phyloP scores from a whole-genome alignment of 1,140 invertebrate species.

The Drosophila pseudoobscura region DNA sequence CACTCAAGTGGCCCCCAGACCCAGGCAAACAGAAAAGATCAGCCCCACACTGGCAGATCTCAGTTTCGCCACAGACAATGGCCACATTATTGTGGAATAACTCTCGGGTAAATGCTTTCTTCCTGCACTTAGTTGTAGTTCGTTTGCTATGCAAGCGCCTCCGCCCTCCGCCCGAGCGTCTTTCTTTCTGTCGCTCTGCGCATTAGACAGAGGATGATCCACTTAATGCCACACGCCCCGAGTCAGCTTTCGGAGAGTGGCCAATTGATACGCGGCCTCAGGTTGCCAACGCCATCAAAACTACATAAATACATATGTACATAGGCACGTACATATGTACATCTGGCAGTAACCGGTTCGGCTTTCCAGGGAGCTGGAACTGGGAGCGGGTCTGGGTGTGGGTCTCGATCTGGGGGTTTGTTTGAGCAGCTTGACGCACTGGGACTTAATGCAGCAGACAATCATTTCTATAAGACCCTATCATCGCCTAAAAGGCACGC shows the following conservation, averaged over 20 bases:
- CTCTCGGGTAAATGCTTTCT: constrained; percentile 69
- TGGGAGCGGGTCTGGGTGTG: constrained; percentile 32
- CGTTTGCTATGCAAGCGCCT: constrained; percentile 20
- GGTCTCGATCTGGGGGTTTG: constrained; percentile 10
- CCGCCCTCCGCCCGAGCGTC: constrained; percentile 30
- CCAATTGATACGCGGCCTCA: constrained; percentile 76
- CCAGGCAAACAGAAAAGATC: constrained; percentile 40
- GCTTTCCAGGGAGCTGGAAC: constrained; percentile 10
- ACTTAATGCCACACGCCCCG: constrained; percentile 74
- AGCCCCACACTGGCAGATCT: constrained; percentile 8
- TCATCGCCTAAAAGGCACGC: constrained; percentile 20
- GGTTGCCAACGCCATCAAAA: constrained; percentile 53
- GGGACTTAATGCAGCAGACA: constrained; percentile 39
- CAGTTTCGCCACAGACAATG: constrained; percentile 33
- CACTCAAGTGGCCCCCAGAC: constrained; percentile 56
- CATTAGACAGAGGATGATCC: constrained; percentile 65
- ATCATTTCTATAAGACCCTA: constrained; percentile 1
- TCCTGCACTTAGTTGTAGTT: constrained; percentile 70
- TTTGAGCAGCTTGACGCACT: constrained; percentile 23
- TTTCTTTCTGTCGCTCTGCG: constrained; percentile 5
- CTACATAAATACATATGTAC: constrained; percentile 8
- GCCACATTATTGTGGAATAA: constrained; percentile 7
- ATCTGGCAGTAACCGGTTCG: constrained; percentile 39
- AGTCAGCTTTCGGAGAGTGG: constrained; percentile 48
- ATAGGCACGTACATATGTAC: neutral